These are phyloP conservation scores for Batillaria attramentaria DNA, from an alignment of 1,140 invertebrate species.

Conservation along the genomic window DNA sequence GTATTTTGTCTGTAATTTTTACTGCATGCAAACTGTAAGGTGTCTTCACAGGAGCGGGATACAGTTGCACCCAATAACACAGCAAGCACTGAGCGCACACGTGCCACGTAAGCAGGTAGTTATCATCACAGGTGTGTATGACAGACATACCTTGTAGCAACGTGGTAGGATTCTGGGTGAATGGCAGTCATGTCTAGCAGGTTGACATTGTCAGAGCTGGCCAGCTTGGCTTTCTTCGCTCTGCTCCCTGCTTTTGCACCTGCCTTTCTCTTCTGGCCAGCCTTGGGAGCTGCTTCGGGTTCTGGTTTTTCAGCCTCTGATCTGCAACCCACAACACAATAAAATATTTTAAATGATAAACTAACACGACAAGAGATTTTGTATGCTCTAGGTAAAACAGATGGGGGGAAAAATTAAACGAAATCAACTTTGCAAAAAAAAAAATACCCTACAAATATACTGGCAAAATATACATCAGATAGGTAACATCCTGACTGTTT, in stretches of 20 bases:
- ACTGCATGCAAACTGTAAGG: neutral
- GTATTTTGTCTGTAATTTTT: neutral
- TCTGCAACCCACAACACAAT: neutral
- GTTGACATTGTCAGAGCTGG: slow-evolving; percentile 73
- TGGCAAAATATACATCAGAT: no score
- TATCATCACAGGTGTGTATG: neutral
- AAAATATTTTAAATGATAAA: neutral
- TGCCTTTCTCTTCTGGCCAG: slow-evolving; percentile 51
- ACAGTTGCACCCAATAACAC: neutral
- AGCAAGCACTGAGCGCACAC: neutral
- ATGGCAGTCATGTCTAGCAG: slow-evolving; percentile 90
- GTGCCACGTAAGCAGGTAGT: neutral
- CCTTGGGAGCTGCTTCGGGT: slow-evolving; percentile 1
- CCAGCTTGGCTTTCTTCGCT: slow-evolving; percentile 50
- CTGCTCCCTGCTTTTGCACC: slow-evolving; percentile 22
- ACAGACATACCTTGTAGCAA: slow-evolving; percentile 74
- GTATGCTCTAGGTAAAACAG: no score
- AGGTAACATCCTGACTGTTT: no score
- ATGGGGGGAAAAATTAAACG: no score
- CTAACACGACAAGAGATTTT: no score
- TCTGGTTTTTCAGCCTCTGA: slow-evolving; percentile 20
- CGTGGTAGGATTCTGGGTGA: slow-evolving; percentile 91
- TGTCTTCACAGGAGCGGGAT: no score
- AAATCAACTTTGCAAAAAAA: no score
- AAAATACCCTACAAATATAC: no score